A percentile compares a stretch with the other conserved stretches of the same genome.
Conservation (phyloP, 2,113 vertebrate genomes). For the Catharus minimus region DNA sequence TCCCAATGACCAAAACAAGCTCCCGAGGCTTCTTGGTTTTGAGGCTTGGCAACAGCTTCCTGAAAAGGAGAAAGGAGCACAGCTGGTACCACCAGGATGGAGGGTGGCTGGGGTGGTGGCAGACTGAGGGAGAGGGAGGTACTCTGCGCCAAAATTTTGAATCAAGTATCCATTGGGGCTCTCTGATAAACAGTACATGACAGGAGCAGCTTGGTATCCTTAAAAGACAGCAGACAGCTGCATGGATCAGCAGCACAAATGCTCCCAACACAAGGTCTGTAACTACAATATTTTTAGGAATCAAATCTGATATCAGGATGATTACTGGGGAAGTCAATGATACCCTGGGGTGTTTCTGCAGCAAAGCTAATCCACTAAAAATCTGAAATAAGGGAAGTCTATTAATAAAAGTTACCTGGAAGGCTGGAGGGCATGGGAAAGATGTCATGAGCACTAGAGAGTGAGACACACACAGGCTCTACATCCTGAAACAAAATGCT, state of each 20-base stretch:
- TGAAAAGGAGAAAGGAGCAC: slow-evolving; percentile 51
- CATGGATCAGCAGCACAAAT: neutral
- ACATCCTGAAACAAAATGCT: rapidly evolving
- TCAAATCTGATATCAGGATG: rapidly evolving
- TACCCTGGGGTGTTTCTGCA: neutral
- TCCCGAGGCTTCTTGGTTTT: slow-evolving; percentile 92
- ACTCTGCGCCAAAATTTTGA: neutral
- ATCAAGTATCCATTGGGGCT: neutral
- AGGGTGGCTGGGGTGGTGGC: neutral
- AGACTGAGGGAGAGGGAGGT: neutral
- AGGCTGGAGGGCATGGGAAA: neutral
- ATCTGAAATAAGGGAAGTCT: neutral
- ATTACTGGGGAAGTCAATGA: neutral
- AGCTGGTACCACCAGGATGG: neutral
- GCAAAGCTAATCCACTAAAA: neutral
- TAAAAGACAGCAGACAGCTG: neutral
- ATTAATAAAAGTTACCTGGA: neutral
- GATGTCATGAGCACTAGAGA: neutral
- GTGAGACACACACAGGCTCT: neutral
- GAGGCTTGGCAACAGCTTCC: slow-evolving; percentile 93
- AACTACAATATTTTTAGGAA: neutral
- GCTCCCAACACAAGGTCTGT: rapidly evolving
- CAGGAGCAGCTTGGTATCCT: neutral
- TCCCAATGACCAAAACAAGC: slow-evolving; percentile 93
- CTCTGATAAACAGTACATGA: neutral